Conservation (phyloP, 2,888 invertebrate genomes). For the Epiperipatus broadwayi region DNA sequence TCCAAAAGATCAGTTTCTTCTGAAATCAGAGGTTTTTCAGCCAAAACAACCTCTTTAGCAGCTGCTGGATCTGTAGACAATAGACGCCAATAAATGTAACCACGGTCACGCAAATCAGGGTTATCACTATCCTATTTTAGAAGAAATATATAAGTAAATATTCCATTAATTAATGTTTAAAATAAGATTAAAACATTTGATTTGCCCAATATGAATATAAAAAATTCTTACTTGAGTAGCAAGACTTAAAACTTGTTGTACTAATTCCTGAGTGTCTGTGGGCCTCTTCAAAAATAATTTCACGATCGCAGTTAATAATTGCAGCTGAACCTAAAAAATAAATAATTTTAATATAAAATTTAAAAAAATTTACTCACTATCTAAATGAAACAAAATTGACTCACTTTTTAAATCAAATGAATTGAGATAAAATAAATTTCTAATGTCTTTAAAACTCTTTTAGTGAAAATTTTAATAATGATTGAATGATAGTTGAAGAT, state of each 20-base stretch:
- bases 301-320: constrained; percentile 89
- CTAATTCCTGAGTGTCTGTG: constrained; percentile 91
- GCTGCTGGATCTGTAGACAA: constrained; percentile 97
- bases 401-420: background rate
- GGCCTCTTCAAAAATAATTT: constrained; percentile 95
- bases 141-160: constrained; percentile 11
- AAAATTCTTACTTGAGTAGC: constrained; percentile 43
- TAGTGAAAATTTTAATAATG: too few relatives aligned
- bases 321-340: constrained; percentile 48
- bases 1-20: constrained; percentile 96
- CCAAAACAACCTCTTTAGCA: constrained; percentile 94
- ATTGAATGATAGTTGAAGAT: too few relatives aligned
- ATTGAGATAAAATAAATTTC: constrained; percentile 1
- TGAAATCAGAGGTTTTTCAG: constrained; percentile 95
- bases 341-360: constrained; percentile 7
- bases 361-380: background rate
- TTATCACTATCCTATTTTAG: constrained; percentile 92
- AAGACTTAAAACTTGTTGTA: constrained; percentile 75
- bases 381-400: constrained; percentile 1
- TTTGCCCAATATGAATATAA: too few relatives aligned
- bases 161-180: background rate
- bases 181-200: background rate
- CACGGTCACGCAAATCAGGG: constrained; percentile 90
- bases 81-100: constrained; percentile 97
- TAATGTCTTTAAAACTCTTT: background rate